A percentile compares a stretch with the other conserved stretches of the same genome.
These are phyloP conservation scores for Pelochelys cantorii DNA, from an alignment of 2,797 vertebrate species.

Conservation along the genomic window DNA sequence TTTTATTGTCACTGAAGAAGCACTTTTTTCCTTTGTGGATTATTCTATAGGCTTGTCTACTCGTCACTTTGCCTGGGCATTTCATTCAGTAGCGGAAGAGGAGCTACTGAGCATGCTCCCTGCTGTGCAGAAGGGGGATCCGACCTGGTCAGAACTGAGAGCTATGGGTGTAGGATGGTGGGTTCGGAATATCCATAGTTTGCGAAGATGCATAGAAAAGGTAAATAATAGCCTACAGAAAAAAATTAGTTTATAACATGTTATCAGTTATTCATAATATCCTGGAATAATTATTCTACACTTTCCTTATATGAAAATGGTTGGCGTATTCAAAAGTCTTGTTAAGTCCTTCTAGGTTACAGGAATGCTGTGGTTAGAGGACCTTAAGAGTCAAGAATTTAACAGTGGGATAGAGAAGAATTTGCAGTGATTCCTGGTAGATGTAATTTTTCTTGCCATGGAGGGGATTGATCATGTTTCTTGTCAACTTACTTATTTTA, in stretches of 20 bases:
- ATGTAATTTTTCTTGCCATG: neutral
- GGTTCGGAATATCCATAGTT: constrained; percentile 91
- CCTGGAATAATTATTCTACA: neutral
- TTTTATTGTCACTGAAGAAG: neutral
- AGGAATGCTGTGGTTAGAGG: neutral
- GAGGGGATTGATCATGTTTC: neutral
- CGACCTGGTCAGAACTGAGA: constrained; percentile 93
- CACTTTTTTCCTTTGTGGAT: constrained; percentile 10
- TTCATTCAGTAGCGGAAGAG: constrained; percentile 98
- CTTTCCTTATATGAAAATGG: neutral
- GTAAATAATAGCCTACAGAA: constrained; percentile 72
- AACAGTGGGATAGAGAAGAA: neutral
- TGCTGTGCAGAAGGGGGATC: constrained; percentile 91
- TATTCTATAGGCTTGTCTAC: constrained; percentile 89
- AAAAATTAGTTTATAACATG: rapidly evolving
- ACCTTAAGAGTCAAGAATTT: neutral
- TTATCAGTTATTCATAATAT: neutral
- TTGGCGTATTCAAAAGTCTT: neutral
- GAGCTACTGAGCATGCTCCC: constrained; percentile 95
- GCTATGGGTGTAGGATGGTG: constrained; percentile 99
- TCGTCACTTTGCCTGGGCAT: constrained; percentile 97
- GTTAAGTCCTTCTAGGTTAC: neutral
- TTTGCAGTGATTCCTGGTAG: neutral
- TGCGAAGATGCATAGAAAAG: constrained; percentile 96
- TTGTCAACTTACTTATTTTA: neutral